Base-by-base conservation (phyloP, 2,888 invertebrate genomes). In the Eupsilia transversa region DNA sequence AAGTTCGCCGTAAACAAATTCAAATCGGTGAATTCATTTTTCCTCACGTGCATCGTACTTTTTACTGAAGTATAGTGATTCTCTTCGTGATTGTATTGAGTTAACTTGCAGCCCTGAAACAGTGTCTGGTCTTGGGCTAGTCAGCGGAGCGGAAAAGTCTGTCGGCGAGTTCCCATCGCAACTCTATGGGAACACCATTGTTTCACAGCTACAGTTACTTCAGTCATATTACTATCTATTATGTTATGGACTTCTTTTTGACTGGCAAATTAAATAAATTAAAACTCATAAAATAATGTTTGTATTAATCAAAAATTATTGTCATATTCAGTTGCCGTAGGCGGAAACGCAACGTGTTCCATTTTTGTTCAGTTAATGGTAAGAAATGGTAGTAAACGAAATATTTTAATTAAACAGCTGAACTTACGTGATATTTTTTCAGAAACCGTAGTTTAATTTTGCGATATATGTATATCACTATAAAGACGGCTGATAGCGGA, bases 171-270 rank as follows among this genome's bases (percentile, higher is more conserved):
- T 86, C 87, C 76, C 86, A 85, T 82, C 72, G 65, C 64, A 54
- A 30, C 74, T 49, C 76, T 81, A 85, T 81, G 88, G 73, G 87
- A 87, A 78, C 63, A 38, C 72, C 68, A 84, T 85, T 88, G 87
- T 87, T 61, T 65, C 23, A 9, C 35, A n/a, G 61, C 64, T 73
- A 79, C 84, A 81, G 84, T 81, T 86, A 84, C 56, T 33, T 59
- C 52, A 49, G 69, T 68, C 56, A 76, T 74, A 71, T 33, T 61
- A 66, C 64, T 71, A 43, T 65, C 64, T 71, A 56, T 52, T 74
- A 67, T 63, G 49, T 43, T 70, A 68, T 63, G 38, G 49, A 63
- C 59, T 46, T 64, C 0, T 52, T 74, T 74, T 56, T 33, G 7
- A 69, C 57, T 38, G 27, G 35, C 63, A 43, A 70, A 67, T 74